Evolutionary conservation across 2,113 vertebrate genomes (phyloP).

Genomic region (Cyanistes caeruleus): DNA sequence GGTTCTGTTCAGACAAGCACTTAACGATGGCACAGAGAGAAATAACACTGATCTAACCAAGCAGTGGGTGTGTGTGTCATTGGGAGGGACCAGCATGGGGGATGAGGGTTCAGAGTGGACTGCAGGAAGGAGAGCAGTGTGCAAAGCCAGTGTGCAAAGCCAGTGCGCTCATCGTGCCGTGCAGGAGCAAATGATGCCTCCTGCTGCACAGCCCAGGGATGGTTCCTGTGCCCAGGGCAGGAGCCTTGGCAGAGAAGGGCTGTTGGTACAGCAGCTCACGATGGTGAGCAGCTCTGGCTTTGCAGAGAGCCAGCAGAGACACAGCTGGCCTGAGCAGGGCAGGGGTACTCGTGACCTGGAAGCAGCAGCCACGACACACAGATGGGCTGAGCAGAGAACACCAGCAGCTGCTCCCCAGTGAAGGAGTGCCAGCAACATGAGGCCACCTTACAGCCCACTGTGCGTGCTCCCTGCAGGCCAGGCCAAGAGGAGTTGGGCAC

Average conservation of each 20-base stretch:
- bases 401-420: background rate
- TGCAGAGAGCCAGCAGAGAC: background rate
- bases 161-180: background rate
- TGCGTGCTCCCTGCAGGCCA: background rate
- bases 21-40: background rate
- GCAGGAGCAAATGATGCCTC: background rate
- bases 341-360: background rate
- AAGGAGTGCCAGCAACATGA: background rate
- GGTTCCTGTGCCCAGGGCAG: background rate
- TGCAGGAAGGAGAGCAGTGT: background rate
- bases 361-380: fast-evolving
- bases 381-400: background rate
- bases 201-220: background rate
- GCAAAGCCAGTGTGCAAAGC: background rate
- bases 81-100: background rate
- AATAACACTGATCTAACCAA: slow-evolving; percentile 59
- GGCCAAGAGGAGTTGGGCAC: background rate
- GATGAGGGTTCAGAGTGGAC: background rate
- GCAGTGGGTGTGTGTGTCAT: background rate
- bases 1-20: background rate
- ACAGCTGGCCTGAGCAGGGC: background rate
- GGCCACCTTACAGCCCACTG: background rate
- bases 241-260: background rate
- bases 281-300: fast-evolving
- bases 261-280: too few relatives aligned